Base-by-base conservation (phyloP, 2,888 invertebrate species). In the Ferrisia virgata region DNA sequence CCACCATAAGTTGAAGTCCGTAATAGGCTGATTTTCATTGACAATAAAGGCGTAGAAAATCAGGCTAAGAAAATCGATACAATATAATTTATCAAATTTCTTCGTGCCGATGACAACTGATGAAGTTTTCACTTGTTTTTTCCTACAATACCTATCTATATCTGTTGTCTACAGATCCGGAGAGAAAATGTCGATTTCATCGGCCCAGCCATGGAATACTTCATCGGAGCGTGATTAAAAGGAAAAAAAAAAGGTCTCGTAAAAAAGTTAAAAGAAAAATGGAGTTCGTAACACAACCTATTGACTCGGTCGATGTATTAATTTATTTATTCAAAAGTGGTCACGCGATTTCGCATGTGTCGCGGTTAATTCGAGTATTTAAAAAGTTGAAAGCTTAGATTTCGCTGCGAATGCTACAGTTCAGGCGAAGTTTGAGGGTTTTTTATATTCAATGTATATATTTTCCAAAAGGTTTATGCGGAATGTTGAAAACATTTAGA, bases 301-400 rank as follows among this genome's bases (percentile, higher is more conserved):
- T 72, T 72, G 72, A 72, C 72, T 72, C 72, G 72, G 72, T 72
- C 72, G 72, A 72, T 72, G 72, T 72, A 33, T 72, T 72, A 72
- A 72, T 72, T 72, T 72, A 72, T 72, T 72, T 33, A 72, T 72
- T 72, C 72, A 72, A 33, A 72, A 72, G 33, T 33, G 36, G 72
- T 72, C 72, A 72, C 72, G 72, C 72, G 33, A 72, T 72, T 33
- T 72, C 33, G 72, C 72, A 72, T 72, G 72, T 33, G 33, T 72
- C 33, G 33, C 72, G 72, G 72, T 72, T 72, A 72, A 72, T 72
- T 72, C 33, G n/a, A 33, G 33, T n/a, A 72, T 72, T 72, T 72
- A 72, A 72, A 72, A 33, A 33, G 72, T 72, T 33, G 33, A 72
- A 72, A 33, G 72, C 18, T 72, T 36, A 33, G 33, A 33, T 72